Evolutionary conservation across 2,113 vertebrate genomes (phyloP).

Genomic region (Sarotherodon lohbergeri): DNA sequence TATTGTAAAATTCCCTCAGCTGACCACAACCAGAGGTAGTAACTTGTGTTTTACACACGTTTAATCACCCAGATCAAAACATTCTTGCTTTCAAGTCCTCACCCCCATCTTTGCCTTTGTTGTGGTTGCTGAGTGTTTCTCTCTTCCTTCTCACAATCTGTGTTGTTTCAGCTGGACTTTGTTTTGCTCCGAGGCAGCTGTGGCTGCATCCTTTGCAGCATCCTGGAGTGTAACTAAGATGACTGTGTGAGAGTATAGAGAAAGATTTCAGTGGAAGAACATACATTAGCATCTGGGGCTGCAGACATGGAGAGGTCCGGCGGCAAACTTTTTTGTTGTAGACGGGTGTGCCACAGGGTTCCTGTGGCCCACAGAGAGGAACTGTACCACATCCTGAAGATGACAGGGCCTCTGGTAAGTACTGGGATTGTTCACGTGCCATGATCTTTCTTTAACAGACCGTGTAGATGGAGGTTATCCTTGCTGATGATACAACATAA

Average conservation of each 20-base stretch:
- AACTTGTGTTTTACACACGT: background rate
- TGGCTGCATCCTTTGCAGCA: slow-evolving; percentile 1
- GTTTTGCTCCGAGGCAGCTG: slow-evolving; percentile 22
- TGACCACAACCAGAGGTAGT: background rate
- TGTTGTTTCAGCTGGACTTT: slow-evolving; percentile 41
- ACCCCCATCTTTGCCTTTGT: background rate
- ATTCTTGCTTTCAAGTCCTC: background rate
- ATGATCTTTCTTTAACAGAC: background rate
- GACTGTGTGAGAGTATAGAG: background rate
- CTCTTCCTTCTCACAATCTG: slow-evolving; percentile 2
- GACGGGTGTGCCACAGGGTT: slow-evolving; percentile 39
- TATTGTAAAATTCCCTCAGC: background rate
- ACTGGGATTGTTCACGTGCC: background rate
- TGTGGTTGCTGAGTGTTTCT: background rate
- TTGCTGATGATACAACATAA: background rate
- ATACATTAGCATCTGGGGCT: background rate
- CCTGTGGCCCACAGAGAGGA: slow-evolving; percentile 62
- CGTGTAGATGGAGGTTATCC: background rate
- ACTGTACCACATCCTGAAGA: slow-evolving; percentile 67
- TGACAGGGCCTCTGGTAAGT: slow-evolving; percentile 73
- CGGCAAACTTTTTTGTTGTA: slow-evolving; percentile 59
- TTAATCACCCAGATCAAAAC: background rate
- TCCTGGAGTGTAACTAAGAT: background rate
- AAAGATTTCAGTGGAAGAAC: background rate
- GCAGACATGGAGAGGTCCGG: slow-evolving; percentile 34